phyloP scores from a whole-genome alignment of 2,113 vertebrate genomes.

The Laticauda colubrina region DNA sequence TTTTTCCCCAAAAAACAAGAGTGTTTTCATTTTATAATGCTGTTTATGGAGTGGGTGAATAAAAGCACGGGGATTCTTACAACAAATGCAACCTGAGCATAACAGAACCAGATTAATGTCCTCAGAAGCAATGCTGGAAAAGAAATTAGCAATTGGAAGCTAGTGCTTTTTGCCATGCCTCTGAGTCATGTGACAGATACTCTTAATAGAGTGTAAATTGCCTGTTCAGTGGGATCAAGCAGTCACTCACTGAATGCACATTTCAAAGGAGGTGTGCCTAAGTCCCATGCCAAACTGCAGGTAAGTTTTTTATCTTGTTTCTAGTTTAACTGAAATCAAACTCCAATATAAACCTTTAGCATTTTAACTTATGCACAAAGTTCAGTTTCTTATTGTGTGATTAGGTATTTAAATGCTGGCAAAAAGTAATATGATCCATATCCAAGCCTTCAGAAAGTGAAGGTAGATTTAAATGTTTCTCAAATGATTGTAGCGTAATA shows the following conservation, averaged over 20 bases:
- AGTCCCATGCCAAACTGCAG: fast-evolving
- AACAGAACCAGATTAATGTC: conserved; percentile 11
- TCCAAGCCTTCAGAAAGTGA: background rate
- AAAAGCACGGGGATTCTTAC: background rate
- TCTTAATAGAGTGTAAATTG: background rate
- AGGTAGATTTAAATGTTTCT: background rate
- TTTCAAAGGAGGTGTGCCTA: background rate
- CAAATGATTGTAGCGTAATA: fast-evolving
- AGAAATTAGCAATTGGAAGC: conserved; percentile 16
- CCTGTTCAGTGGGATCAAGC: background rate
- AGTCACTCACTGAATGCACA: background rate
- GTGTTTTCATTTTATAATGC: background rate
- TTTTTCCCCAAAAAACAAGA: background rate
- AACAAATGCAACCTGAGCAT: background rate
- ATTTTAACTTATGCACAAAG: background rate
- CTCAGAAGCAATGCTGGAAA: conserved; percentile 6
- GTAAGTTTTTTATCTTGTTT: background rate
- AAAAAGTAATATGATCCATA: background rate
- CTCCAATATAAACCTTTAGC: background rate
- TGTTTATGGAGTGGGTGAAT: background rate
- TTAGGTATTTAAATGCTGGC: background rate
- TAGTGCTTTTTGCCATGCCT: conserved; percentile 7
- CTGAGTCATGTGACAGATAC: background rate
- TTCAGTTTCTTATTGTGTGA: background rate
- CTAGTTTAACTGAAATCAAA: background rate